Percentiles rank a stretch among this genome's conserved stretches.
phyloP scores from a whole-genome alignment of 2,113 vertebrate genomes.

The Lasiurus cinereus region DNA sequence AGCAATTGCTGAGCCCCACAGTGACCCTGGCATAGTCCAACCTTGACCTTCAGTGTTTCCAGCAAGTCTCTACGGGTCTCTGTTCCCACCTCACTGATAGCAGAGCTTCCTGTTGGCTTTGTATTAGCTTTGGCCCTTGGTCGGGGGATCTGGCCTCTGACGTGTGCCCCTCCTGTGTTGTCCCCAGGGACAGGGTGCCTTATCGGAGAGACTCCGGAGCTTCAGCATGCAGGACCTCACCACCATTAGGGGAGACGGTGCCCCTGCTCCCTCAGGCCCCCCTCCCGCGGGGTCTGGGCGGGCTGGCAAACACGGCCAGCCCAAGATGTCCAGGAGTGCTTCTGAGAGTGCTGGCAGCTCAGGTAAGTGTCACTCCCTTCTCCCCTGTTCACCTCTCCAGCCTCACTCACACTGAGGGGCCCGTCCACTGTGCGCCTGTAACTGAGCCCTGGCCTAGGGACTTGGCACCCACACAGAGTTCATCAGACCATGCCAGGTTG shows the following conservation, averaged over 20 bases:
- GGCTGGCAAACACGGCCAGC: conserved; percentile 90
- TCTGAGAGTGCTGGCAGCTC: conserved; percentile 92
- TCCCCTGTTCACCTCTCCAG: no score
- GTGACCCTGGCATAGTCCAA: neutral
- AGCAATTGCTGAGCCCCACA: neutral
- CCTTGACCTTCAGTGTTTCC: neutral
- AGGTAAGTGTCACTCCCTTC: conserved; percentile 83
- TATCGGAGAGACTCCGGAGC: conserved; percentile 97
- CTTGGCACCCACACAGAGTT: neutral
- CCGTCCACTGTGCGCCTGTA: neutral
- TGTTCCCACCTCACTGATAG: no score
- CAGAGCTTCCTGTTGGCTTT: neutral
- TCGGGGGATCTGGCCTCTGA: conserved; percentile 25
- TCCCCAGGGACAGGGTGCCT: conserved; percentile 95
- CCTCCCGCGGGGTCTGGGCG: conserved; percentile 85
- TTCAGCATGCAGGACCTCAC: conserved; percentile 99
- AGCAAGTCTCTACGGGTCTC: neutral
- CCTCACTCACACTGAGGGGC: neutral
- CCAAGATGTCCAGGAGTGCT: conserved; percentile 94
- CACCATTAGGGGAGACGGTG: conserved; percentile 91
- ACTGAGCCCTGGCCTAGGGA: neutral
- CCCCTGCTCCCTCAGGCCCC: conserved; percentile 73
- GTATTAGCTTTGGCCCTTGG: no score
- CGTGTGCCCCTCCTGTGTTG: conserved; percentile 30
- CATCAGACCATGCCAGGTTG: neutral